Evolutionary conservation across 2,888 invertebrate species (phyloP), one percentile per base, ranked within the genome.

Genomic region (Lithodes maja): DNA sequence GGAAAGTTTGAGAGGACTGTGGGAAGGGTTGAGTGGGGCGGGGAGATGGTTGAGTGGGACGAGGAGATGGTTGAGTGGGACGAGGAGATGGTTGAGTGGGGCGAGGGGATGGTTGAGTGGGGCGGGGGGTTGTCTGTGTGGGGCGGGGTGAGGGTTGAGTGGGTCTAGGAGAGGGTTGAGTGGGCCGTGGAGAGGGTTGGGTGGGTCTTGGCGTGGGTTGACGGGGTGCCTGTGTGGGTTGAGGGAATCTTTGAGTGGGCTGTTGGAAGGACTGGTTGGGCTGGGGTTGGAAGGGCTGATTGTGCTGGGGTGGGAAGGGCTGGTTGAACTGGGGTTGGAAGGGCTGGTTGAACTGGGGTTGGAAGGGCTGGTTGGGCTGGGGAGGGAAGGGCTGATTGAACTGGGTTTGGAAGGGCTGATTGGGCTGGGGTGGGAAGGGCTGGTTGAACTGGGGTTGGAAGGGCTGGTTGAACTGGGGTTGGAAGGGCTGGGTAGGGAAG

Each of bases 1-100:
- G 61, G 83, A 17, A n/a, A n/a, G 78, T 54, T 54, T 74, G 83
- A 15, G 12, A 15, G 33, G 74, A 54, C 54, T 83, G 83, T 74
- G 55, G 55, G 80, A 55, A 80, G 55, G 80, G 3, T 3, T 80
- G 80, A 53, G 9, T n/a, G n/a, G 79, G 79, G 50, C 3, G 3
- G 50, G 77, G 77, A 9, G 61, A 17, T n/a, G 17, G 17, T 17
- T 61, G 61, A 33, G 33, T 33, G 33, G 33, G 33, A 49, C n/a
- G 52, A 49, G 69, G 83, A n/a, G 49, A 5, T 53, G 50, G 71
- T 15, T 77, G 54, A 7, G 17, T 3, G 15, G 52, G 69, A 2
- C 9, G 53, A 50, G 12, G 52, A 17, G 55, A 61, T 9, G 84
- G 55, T 54, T 9, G 54, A 33, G 49, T 52, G 9, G 54, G 61